These are phyloP conservation scores for Mythimna loreyi DNA, from an alignment of 2,888 invertebrate species.

Conservation along the genomic window DNA sequence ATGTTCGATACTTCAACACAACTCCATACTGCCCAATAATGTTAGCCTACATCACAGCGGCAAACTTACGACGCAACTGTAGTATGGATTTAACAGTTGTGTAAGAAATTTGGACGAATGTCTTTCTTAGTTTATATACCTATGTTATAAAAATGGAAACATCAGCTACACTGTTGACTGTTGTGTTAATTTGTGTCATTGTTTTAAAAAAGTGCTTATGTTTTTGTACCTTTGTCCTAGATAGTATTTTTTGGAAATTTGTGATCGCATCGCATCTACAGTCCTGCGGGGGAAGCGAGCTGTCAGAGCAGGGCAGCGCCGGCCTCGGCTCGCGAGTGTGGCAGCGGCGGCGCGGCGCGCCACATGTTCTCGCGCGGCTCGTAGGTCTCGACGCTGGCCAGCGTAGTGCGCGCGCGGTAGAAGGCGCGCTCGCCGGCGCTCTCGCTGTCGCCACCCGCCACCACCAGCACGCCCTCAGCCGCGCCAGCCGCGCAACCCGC, in stretches of 20 bases:
- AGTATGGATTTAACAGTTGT: not conserved
- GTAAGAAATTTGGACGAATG: conserved; percentile 42
- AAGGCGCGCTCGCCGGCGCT: conserved; percentile 93
- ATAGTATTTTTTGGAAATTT: conserved; percentile 24
- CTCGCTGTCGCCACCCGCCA: conserved; percentile 96
- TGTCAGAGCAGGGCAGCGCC: conserved; percentile 95
- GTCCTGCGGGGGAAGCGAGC: conserved; percentile 7
- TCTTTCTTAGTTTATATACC: conserved; percentile 28
- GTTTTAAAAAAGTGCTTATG: conserved; percentile 30
- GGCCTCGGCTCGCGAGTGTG: conserved; percentile 96
- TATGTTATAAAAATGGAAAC: conserved; percentile 40
- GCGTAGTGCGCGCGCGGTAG: conserved; percentile 96
- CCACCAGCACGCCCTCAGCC: conserved; percentile 95
- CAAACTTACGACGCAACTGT: not conserved
- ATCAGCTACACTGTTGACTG: conserved; percentile 27
- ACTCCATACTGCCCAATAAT: not conserved
- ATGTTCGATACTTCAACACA: not conserved
- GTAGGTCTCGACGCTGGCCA: conserved; percentile 96
- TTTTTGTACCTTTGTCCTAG: conserved; percentile 52
- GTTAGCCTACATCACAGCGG: not conserved
- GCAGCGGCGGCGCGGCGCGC: conserved; percentile 95
- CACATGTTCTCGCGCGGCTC: conserved; percentile 95
- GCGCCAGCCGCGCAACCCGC: conserved; percentile 96
- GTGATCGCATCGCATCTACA: conserved; percentile 4
- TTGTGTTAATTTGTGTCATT: conserved; percentile 14